phyloP scores from a whole-genome alignment of 2,113 vertebrate genomes.

The Galemys pyrenaicus region DNA sequence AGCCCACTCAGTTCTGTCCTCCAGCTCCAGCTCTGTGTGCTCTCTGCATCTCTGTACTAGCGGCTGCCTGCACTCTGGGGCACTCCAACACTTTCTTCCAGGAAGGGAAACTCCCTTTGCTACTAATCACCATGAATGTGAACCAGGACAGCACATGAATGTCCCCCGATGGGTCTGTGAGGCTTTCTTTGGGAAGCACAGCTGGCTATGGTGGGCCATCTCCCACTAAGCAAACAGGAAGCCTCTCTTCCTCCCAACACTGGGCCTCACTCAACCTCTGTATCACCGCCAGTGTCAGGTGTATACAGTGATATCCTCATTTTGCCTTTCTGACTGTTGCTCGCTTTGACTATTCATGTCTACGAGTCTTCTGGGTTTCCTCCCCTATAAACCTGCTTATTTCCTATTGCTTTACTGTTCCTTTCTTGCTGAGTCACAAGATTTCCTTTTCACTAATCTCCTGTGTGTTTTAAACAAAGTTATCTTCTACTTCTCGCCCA shows the following conservation, averaged over 20 bases:
- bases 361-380: neutral
- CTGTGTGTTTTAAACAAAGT: neutral
- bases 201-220: neutral
- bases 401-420: neutral
- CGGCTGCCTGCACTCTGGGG: neutral
- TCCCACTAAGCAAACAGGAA: neutral
- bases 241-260: neutral
- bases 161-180: neutral
- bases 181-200: neutral
- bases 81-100: neutral
- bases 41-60: neutral
- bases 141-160: neutral
- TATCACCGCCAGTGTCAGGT: neutral
- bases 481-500: neutral
- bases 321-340: neutral
- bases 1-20: neutral
- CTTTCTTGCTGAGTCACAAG: neutral
- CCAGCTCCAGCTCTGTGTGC: neutral
- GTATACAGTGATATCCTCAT: neutral
- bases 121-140: neutral
- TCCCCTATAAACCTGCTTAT: neutral
- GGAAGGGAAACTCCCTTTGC: neutral
- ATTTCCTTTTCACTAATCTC: constrained; percentile 7
- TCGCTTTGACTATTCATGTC: neutral
- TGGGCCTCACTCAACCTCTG: neutral